These are phyloP conservation scores for Cyprinodon diabolis DNA, from an alignment of 2,797 vertebrate genomes.

Conservation along the genomic window DNA sequence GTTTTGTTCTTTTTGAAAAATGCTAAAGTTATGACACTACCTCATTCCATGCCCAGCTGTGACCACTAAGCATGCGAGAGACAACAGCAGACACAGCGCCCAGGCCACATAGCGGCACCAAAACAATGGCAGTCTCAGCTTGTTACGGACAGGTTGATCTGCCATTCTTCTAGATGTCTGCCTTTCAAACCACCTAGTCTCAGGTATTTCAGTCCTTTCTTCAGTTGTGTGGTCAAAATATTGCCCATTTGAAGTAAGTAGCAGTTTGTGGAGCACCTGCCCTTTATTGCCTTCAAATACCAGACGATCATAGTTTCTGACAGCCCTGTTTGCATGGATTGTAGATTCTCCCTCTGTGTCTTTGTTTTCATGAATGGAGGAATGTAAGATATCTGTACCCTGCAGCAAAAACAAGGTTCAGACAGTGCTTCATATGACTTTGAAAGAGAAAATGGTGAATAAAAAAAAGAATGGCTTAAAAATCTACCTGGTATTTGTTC, in stretches of 20 bases:
- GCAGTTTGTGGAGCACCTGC: background rate
- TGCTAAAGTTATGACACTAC: conserved; percentile 51
- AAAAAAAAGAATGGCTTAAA: background rate
- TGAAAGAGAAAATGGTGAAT: background rate
- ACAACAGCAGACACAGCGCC: conserved; percentile 70
- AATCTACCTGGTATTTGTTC: conserved; percentile 71
- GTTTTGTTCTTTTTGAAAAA: background rate
- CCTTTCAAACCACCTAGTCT: conserved; percentile 1
- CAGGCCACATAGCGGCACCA: conserved; percentile 72
- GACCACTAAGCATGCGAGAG: conserved; percentile 62
- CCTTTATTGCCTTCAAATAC: background rate
- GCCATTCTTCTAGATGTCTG: background rate
- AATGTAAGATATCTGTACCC: conserved; percentile 34
- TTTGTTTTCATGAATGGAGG: conserved; percentile 20
- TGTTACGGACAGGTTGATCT: background rate
- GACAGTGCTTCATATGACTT: background rate
- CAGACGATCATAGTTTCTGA: background rate
- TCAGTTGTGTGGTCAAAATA: background rate
- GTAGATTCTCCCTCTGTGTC: conserved; percentile 7
- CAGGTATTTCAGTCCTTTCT: conserved; percentile 6
- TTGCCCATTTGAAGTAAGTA: conserved; percentile 1
- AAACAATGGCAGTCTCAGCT: conserved; percentile 13
- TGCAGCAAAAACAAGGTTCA: conserved; percentile 22
- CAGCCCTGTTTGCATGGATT: conserved; percentile 10
- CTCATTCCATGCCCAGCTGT: conserved; percentile 77